Evolutionary conservation across 2,113 vertebrate species (phyloP).

Genomic region (Turnix velox): DNA sequence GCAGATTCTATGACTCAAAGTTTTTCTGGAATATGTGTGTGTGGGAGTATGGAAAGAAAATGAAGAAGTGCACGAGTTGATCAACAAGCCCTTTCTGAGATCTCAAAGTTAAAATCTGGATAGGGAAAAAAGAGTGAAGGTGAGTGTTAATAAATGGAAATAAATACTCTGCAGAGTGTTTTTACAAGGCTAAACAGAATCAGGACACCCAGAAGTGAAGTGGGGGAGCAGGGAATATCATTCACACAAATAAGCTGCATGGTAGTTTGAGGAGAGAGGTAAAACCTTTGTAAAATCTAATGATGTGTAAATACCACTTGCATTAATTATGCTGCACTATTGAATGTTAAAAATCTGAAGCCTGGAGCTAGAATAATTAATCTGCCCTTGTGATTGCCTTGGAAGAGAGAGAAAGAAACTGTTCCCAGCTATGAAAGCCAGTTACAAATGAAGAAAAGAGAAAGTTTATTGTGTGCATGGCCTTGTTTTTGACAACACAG

Average conservation of each 20-base stretch:
- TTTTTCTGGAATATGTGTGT: background rate
- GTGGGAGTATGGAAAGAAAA: background rate
- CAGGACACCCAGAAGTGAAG: background rate
- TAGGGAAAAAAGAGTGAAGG: background rate
- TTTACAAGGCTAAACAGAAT: conserved; percentile 17
- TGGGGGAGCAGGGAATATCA: background rate
- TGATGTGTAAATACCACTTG: conserved; percentile 66
- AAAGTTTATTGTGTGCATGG: background rate
- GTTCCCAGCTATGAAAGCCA: background rate
- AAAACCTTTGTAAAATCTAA: conserved; percentile 65
- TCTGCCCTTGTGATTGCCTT: conserved; percentile 56
- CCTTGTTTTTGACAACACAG: background rate
- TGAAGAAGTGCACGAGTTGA: background rate
- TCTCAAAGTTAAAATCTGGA: background rate
- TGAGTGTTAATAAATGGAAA: background rate
- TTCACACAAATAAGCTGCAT: conserved; percentile 10
- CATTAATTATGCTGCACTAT: conserved; percentile 55
- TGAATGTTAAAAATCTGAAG: conserved; percentile 53
- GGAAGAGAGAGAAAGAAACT: background rate
- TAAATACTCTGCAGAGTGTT: background rate
- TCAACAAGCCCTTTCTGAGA: background rate
- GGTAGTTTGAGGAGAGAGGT: conserved; percentile 40
- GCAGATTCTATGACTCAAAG: background rate
- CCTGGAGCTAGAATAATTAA: conserved; percentile 47
- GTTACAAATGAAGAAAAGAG: background rate